Percentiles rank a stretch among this genome's conserved stretches.
These are phyloP conservation scores for Pseudonaja textilis DNA, from an alignment of 2,113 vertebrate genomes.

Conservation along the genomic window DNA sequence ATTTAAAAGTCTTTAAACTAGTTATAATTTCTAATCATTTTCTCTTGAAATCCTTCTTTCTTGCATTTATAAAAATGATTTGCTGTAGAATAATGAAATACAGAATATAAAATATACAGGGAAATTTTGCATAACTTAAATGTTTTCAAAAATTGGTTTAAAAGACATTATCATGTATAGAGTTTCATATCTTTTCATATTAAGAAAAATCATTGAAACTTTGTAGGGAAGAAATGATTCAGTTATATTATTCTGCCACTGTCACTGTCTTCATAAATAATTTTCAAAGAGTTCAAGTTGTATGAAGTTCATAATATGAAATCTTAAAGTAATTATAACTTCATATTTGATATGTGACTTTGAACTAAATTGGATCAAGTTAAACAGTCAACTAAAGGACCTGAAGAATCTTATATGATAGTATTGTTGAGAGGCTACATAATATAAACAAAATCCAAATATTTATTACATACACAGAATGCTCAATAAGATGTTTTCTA, in stretches of 20 bases:
- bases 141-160: conserved; percentile 51
- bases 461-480: not conserved
- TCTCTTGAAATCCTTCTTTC: conserved; percentile 19
- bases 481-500: not conserved
- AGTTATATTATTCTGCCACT: conserved; percentile 46
- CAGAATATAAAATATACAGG: conserved; percentile 54
- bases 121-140: conserved; percentile 58
- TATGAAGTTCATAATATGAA: not conserved
- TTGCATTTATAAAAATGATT: conserved; percentile 53
- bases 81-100: conserved; percentile 32
- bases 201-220: conserved; percentile 43
- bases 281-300: conserved; percentile 23
- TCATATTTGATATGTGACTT: conserved; percentile 1
- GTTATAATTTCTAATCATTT: conserved; percentile 58
- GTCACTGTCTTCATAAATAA: conserved; percentile 23
- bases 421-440: not conserved
- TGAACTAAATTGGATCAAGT: not conserved
- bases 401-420: not conserved
- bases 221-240: conserved; percentile 32
- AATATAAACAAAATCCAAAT: not conserved
- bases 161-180: conserved; percentile 55
- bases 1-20: conserved; percentile 62
- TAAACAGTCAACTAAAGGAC: not conserved
- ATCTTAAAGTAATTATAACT: conserved; percentile 40
- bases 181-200: conserved; percentile 52